Conservation (phyloP, 2,113 vertebrate genomes). For the Salvelinus alpinus region DNA sequence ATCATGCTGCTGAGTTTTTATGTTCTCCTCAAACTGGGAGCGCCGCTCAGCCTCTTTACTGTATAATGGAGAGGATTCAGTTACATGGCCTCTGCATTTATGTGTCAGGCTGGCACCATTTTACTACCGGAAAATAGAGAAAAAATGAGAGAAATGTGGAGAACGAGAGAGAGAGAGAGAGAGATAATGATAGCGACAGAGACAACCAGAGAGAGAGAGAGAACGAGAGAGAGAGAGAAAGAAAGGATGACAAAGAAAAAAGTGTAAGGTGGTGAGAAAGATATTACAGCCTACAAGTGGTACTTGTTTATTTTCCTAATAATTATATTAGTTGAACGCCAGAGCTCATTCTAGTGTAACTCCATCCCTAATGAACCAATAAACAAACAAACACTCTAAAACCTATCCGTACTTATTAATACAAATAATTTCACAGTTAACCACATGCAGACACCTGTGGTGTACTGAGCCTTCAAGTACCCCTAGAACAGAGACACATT, state of each 20-base stretch:
- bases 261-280: conserved; percentile 47
- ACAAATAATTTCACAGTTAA: conserved; percentile 19
- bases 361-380: conserved; percentile 67
- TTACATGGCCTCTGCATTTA: conserved; percentile 30
- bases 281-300: conserved; percentile 48
- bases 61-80: conserved; percentile 30
- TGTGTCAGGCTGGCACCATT: conserved; percentile 35
- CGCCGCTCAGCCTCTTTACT: conserved; percentile 24
- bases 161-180: not conserved
- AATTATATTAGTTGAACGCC: conserved; percentile 69
- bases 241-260: conserved; percentile 2
- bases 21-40: conserved; percentile 28
- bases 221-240: not conserved
- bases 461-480: not conserved
- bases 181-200: not conserved
- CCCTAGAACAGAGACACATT: not conserved
- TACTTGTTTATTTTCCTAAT: conserved; percentile 65
- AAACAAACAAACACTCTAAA: conserved; percentile 55
- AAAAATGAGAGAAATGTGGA: not conserved
- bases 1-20: conserved; percentile 47
- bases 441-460: conserved; percentile 34
- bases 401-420: conserved; percentile 5
- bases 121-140: conserved; percentile 24
- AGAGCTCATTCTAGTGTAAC: conserved; percentile 65
- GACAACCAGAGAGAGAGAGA: not conserved